Base-by-base conservation (phyloP, 2,113 vertebrate species). In the Dasyornis broadbenti region DNA sequence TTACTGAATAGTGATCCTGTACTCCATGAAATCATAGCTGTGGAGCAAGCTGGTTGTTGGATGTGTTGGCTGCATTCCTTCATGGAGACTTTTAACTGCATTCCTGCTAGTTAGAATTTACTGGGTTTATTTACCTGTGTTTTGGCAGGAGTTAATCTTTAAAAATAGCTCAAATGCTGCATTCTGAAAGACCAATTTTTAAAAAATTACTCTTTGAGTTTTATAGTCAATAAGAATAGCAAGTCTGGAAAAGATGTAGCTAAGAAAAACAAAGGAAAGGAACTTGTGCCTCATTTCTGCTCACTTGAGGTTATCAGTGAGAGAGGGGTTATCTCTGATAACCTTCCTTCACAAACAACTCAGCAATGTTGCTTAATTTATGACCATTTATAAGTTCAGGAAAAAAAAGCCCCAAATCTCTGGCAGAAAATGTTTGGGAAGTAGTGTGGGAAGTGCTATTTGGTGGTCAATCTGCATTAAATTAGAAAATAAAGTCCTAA, bases 281-380 rank as follows among this genome's bases (percentile, higher is more conserved):
- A 96, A 89, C 91, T 90, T 68, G 71, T 70, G 89, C 71, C 68
- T 91, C 54, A 39, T 72, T 91, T 95, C 87, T 92, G 39, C 44
- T 85, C n/a, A 10, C 50, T 73, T 50, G 79, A 37, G 95, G 96
- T 97, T 97, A 96, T 96, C 93, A 93, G 78, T 73, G 82, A 69
- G 56, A 57, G 75, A 88, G 52, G 31, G 96, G 94, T 96, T 97
- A 97, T 96, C 93, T 92, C 86, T 81, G 86, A 73, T 95, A 90
- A 96, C 90, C 94, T 92, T 91, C 47, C 66, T 93, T 80, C 63
- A 78, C 93, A 96, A 95, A 95, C 91, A 94, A 73, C 87, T 71
- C 86, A 59, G 70, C 82, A 81, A 64, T 54, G 81, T 45, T 79
- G 45, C 47, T 91, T 92, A 68, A 95, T 95, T 96, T 94, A 93